These are phyloP conservation scores for Pterocles orientalis DNA, from an alignment of 2,113 vertebrate genomes.

Conservation along the genomic window DNA sequence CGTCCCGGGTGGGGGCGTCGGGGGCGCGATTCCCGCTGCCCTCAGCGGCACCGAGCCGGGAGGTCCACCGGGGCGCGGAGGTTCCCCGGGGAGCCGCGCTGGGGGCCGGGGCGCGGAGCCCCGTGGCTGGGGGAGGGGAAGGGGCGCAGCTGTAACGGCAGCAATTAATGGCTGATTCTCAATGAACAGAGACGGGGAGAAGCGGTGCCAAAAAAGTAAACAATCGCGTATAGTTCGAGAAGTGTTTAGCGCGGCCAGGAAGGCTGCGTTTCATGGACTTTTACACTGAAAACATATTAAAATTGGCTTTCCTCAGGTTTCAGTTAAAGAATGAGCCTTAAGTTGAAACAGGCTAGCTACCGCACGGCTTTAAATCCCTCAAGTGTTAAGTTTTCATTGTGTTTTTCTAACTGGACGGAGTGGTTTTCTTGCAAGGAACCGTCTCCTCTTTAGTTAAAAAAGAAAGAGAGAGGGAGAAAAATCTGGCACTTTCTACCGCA, in stretches of 20 bases:
- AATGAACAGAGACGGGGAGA: constrained; percentile 20
- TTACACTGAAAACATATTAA: neutral
- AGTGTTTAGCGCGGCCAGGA: neutral
- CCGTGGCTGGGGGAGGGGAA: too few relatives aligned
- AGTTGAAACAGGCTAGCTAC: constrained; percentile 29
- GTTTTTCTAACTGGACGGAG: constrained; percentile 70
- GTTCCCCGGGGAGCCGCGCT: neutral
- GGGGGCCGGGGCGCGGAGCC: neutral
- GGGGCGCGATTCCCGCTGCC: neutral
- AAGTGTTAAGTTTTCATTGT: constrained; percentile 73
- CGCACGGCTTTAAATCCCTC: neutral
- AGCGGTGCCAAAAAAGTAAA: constrained; percentile 41
- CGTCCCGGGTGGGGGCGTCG: neutral
- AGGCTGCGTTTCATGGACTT: neutral
- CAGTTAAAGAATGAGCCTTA: constrained; percentile 36
- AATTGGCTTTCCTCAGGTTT: constrained; percentile 1
- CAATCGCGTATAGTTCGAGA: neutral
- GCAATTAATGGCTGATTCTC: neutral
- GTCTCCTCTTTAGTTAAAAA: constrained; percentile 69
- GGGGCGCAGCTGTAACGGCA: neutral
- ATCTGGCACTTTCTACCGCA: constrained; percentile 75
- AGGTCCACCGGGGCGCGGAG: neutral
- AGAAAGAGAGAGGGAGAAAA: constrained; percentile 33
- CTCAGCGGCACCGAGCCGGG: neutral
- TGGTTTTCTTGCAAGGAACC: constrained; percentile 67